These are phyloP conservation scores for Hydroisotoma schaefferi DNA, from an alignment of 2,888 invertebrate species.

Conservation along the genomic window DNA sequence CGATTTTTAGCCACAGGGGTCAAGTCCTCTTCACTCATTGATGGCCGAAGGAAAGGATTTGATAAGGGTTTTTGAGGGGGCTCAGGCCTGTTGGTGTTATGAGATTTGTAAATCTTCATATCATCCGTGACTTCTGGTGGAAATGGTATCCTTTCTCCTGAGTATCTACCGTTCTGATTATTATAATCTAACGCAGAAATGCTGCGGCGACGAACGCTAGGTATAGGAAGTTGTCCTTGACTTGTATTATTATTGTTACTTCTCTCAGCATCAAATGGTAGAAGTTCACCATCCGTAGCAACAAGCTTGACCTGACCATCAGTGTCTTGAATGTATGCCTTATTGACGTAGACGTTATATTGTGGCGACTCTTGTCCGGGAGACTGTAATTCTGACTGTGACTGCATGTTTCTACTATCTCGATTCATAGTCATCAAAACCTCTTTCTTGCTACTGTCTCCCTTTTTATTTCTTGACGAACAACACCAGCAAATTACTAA, in stretches of 20 bases:
- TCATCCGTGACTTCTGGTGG: not conserved
- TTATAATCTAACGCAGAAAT: slow-evolving; percentile 3
- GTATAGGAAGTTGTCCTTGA: not conserved
- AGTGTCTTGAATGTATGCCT: slow-evolving; percentile 33
- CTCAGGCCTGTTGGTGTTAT: not conserved
- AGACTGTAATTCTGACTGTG: not conserved
- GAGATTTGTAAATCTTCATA: not conserved
- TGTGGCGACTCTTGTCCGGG: slow-evolving; percentile 16
- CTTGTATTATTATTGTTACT: not conserved
- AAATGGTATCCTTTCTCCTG: not conserved
- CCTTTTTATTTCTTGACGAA: not conserved
- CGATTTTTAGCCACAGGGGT: slow-evolving; percentile 16
- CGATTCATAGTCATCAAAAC: slow-evolving; percentile 2
- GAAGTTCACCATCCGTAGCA: slow-evolving; percentile 27
- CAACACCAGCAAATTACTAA: slow-evolving; percentile 20
- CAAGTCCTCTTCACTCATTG: not conserved
- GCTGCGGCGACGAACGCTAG: slow-evolving; percentile 15
- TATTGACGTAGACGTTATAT: slow-evolving; percentile 30
- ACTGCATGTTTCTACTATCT: not conserved
- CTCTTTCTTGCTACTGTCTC: not conserved
- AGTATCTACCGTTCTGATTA: not conserved
- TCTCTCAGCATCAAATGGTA: slow-evolving; percentile 13
- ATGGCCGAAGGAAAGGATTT: not conserved
- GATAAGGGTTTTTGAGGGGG: slow-evolving; percentile 1
- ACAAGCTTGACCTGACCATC: slow-evolving; percentile 30